A percentile compares a stretch with the other conserved stretches of the same genome.
Conservation (phyloP, 2,113 vertebrate genomes). For the Isurus oxyrinchus region DNA sequence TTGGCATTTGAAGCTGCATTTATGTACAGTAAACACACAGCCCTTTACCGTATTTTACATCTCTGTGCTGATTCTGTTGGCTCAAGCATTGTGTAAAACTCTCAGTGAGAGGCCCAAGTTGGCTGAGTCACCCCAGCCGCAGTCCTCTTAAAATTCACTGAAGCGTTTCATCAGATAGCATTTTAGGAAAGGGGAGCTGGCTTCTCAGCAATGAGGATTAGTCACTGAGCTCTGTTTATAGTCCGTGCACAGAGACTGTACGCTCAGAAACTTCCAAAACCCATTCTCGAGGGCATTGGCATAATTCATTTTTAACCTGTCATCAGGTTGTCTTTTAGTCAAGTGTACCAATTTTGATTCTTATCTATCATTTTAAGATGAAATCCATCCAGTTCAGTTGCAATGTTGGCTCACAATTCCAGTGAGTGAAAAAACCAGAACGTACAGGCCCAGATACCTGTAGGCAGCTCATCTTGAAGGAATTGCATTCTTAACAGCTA, state of each 20-base stretch:
- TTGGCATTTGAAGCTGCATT: constrained; percentile 21
- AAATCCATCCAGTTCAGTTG: background rate
- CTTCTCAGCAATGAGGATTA: background rate
- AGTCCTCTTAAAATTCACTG: background rate
- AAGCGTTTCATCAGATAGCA: background rate
- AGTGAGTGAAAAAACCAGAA: background rate
- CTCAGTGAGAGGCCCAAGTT: background rate
- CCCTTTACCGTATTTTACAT: background rate
- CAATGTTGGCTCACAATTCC: background rate
- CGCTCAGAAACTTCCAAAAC: background rate
- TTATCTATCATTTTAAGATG: background rate
- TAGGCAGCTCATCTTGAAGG: background rate
- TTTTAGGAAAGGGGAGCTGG: constrained; percentile 14
- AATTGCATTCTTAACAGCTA: background rate
- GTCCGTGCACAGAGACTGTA: background rate
- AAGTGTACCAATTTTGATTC: background rate
- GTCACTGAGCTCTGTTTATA: constrained; percentile 4
- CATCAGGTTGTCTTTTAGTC: background rate
- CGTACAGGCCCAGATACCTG: background rate
- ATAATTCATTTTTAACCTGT: background rate
- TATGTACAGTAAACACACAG: background rate
- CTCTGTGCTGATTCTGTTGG: background rate
- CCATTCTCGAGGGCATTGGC: background rate
- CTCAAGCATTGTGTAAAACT: background rate
- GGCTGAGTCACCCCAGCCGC: background rate